Evolutionary conservation across 2,797 vertebrate genomes (phyloP).

Genomic region (Enteromius treurensis): DNA sequence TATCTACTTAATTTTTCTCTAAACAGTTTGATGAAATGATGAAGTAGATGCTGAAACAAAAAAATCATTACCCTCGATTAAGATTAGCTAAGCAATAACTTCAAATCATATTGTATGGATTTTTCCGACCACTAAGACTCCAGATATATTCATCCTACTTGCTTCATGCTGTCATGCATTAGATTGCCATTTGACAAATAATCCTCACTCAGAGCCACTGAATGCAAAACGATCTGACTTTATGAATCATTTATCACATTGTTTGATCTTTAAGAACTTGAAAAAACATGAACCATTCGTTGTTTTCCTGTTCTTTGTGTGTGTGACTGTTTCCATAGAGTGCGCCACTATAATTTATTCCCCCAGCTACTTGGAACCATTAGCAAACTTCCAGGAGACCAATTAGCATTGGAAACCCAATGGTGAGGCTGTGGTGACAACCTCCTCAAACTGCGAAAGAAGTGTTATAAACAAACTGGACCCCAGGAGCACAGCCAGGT

Average conservation of each 20-base stretch:
- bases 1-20: conserved; percentile 45
- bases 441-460: conserved; percentile 83
- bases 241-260: conserved; percentile 79
- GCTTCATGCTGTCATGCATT: conserved; percentile 73
- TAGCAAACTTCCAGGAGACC: conserved; percentile 87
- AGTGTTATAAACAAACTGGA: conserved; percentile 88
- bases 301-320: conserved; percentile 61
- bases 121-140: conserved; percentile 64
- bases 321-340: conserved; percentile 76
- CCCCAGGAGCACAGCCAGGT: conserved; percentile 73
- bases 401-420: conserved; percentile 83
- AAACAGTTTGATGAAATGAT: conserved; percentile 32
- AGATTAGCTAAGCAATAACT: conserved; percentile 64
- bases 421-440: conserved; percentile 79
- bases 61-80: conserved; percentile 58
- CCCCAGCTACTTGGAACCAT: conserved; percentile 82
- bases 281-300: conserved; percentile 71
- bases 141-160: conserved; percentile 48
- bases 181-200: conserved; percentile 79
- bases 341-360: conserved; percentile 81
- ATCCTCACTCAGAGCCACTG: conserved; percentile 64
- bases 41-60: conserved; percentile 22
- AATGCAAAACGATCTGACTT: conserved; percentile 72
- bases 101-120: conserved; percentile 67
- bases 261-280: conserved; percentile 74